phyloP scores from a whole-genome alignment of 1,140 invertebrate species.

The Drosophila ambigua region DNA sequence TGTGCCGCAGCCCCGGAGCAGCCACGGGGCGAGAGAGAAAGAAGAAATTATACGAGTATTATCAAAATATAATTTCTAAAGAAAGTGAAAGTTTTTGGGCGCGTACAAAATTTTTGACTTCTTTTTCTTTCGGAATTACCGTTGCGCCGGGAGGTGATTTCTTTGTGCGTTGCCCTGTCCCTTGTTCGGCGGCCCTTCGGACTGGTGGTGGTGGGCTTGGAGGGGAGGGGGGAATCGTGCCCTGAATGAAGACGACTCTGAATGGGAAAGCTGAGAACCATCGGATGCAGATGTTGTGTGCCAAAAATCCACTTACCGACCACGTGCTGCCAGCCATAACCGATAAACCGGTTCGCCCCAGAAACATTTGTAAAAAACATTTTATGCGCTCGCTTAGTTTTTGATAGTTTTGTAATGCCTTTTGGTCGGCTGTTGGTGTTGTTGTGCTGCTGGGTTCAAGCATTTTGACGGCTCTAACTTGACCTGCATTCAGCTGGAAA shows the following conservation, averaged over 20 bases:
- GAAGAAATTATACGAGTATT: conserved; percentile 38
- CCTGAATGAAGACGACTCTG: conserved; percentile 17
- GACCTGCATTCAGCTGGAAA: conserved; percentile 60
- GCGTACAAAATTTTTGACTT: conserved; percentile 10
- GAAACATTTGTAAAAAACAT: neutral
- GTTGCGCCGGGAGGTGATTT: conserved; percentile 29
- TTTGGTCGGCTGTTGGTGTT: neutral
- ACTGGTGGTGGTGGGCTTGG: no score
- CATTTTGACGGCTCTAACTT: conserved; percentile 55
- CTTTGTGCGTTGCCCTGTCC: neutral
- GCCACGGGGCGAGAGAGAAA: conserved; percentile 15
- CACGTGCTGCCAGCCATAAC: conserved; percentile 39
- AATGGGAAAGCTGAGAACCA: conserved; percentile 42
- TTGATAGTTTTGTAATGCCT: conserved; percentile 51
- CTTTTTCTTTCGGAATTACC: conserved; percentile 4
- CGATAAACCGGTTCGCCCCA: conserved; percentile 24
- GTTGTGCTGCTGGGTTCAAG: conserved; percentile 29
- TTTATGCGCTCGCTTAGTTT: neutral
- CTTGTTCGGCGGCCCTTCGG: no score
- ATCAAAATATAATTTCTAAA: conserved; percentile 71
- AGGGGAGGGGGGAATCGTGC: conserved; percentile 2
- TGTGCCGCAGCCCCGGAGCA: conserved; percentile 4
- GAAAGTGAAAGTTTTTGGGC: conserved; percentile 73
- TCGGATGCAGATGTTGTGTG: conserved; percentile 31
- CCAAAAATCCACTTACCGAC: conserved; percentile 40